These are phyloP conservation scores for Trissonchulus latispiculum DNA, from an alignment of 2,888 invertebrate species.

Conservation along the genomic window DNA sequence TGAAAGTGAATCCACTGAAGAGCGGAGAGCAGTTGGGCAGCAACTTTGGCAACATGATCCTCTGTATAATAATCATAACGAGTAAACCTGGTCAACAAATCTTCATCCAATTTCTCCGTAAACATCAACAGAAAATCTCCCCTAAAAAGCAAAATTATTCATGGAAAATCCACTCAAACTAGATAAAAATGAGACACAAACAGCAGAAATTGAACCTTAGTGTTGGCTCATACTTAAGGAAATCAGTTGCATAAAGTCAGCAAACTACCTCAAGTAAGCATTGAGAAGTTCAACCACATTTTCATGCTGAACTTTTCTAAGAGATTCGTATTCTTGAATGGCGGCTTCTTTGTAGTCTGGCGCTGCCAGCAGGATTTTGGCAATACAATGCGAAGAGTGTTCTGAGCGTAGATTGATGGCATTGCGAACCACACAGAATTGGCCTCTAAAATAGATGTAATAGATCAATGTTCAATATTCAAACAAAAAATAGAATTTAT, in stretches of 20 bases:
- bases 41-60: slow-evolving; percentile 74
- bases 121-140: slow-evolving; percentile 45
- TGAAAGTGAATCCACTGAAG: slow-evolving; percentile 90
- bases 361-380: slow-evolving; percentile 59
- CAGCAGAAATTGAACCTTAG: no score
- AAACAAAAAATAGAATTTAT: no score
- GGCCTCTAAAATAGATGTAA: slow-evolving; percentile 64
- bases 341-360: slow-evolving; percentile 49
- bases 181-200: no score
- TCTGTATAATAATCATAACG: slow-evolving; percentile 84
- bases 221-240: no score
- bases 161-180: no score
- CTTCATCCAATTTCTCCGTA: slow-evolving; percentile 60
- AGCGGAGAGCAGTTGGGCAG: slow-evolving; percentile 75
- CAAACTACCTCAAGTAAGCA: slow-evolving; percentile 55
- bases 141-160: no score
- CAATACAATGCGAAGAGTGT: slow-evolving; percentile 58
- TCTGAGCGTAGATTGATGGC: slow-evolving; percentile 62
- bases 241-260: no score
- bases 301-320: slow-evolving; percentile 73
- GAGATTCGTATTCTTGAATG: slow-evolving; percentile 69
- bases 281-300: slow-evolving; percentile 57
- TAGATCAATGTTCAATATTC: no score
- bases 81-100: slow-evolving; percentile 65
- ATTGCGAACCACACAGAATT: slow-evolving; percentile 73